Evolutionary conservation across 1,140 invertebrate genomes (phyloP).

Genomic region (Antheraea pernyi): DNA sequence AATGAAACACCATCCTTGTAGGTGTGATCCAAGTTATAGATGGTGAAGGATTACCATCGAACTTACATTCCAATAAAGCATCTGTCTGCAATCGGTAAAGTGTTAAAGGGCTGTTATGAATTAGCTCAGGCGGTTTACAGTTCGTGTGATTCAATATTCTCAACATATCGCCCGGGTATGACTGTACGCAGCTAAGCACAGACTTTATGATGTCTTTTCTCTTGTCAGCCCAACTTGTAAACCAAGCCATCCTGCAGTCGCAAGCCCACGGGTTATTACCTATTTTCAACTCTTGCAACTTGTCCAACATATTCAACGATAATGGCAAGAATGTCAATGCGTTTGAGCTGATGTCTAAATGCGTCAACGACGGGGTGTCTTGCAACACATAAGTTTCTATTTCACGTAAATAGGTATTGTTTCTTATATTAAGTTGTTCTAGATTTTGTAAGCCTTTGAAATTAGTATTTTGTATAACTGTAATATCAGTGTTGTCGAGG

Average conservation of each 20-base stretch:
- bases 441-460: constrained; percentile 81
- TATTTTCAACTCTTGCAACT: constrained; percentile 84
- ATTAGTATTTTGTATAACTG: constrained; percentile 78
- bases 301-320: constrained; percentile 82
- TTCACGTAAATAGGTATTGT: constrained; percentile 80
- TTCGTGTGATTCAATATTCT: constrained; percentile 84
- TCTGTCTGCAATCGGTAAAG: constrained; percentile 82
- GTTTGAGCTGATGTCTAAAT: constrained; percentile 88
- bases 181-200: constrained; percentile 82
- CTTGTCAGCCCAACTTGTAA: constrained; percentile 83
- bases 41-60: constrained; percentile 87
- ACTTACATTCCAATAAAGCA: constrained; percentile 89
- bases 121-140: constrained; percentile 82
- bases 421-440: constrained; percentile 80
- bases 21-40: constrained; percentile 94
- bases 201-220: constrained; percentile 77
- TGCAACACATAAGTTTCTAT: constrained; percentile 82
- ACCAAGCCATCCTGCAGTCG: constrained; percentile 94
- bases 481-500: constrained; percentile 81
- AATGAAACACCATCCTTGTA: constrained; percentile 83
- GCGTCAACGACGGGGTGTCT: constrained; percentile 80
- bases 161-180: constrained; percentile 83
- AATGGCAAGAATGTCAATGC: constrained; percentile 85
- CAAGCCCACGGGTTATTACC: constrained; percentile 90
- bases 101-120: constrained; percentile 80